phyloP scores from a whole-genome alignment of 2,113 vertebrate genomes.

The Garra rufa region DNA sequence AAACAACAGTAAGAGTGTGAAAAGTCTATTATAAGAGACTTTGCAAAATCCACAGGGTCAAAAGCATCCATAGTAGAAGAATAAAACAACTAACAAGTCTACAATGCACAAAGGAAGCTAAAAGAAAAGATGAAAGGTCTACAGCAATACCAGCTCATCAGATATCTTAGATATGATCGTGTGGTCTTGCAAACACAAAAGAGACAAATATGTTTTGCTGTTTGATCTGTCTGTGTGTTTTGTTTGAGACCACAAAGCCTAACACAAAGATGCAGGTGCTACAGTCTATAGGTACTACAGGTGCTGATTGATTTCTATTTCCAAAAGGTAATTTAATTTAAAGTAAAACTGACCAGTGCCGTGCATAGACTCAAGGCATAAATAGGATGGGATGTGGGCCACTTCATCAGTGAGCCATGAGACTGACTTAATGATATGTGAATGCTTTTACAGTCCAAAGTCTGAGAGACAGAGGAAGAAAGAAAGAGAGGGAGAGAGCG shows the following conservation, averaged over 20 bases:
- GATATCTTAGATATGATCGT: not conserved
- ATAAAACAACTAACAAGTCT: not conserved
- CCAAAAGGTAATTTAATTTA: not conserved
- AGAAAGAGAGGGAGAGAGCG: not conserved
- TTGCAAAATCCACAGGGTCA: not conserved
- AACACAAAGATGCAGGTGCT: not conserved
- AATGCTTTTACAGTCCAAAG: conserved; percentile 12
- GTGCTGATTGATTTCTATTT: not conserved
- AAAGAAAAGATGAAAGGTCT: not conserved
- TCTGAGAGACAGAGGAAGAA: not conserved
- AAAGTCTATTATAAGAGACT: not conserved
- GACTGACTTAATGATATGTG: not conserved
- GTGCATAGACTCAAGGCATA: not conserved
- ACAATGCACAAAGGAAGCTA: not conserved
- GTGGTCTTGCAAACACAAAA: not conserved
- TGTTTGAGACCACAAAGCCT: not conserved
- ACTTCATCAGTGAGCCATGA: conserved; percentile 27
- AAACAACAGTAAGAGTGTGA: not conserved
- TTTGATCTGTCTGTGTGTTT: not conserved
- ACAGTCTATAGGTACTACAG: not conserved
- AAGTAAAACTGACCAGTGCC: too few species aligned
- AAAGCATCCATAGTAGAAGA: not conserved
- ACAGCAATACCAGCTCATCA: not conserved
- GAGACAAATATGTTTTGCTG: not conserved
- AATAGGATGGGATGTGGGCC: not conserved